Evolutionary conservation across 2,113 vertebrate genomes (phyloP).

Genomic region (Phyllostomus hastatus): DNA sequence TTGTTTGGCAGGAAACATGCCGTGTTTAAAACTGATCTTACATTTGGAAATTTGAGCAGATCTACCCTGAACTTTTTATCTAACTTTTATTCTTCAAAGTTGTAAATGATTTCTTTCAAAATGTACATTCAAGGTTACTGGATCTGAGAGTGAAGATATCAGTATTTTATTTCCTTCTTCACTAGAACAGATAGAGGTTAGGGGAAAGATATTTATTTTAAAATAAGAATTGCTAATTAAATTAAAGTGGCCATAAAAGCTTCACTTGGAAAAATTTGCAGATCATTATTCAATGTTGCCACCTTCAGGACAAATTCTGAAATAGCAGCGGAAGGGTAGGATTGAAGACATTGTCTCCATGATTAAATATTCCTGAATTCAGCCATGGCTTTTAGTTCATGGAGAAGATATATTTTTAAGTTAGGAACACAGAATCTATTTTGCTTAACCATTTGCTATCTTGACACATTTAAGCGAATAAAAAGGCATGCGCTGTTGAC

Average conservation of each 20-base stretch:
- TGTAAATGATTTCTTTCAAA: conserved; percentile 66
- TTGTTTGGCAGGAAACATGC: conserved; percentile 35
- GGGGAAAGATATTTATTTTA: conserved; percentile 60
- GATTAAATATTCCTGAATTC: conserved; percentile 9
- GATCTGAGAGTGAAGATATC: not conserved
- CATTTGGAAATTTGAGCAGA: conserved; percentile 34
- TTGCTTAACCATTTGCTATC: not conserved
- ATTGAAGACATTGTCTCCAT: not conserved
- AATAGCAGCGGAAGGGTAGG: not conserved
- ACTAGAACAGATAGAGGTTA: conserved; percentile 59
- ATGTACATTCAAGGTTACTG: conserved; percentile 42
- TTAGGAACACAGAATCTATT: not conserved
- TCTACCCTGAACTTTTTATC: conserved; percentile 29
- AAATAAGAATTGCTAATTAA: conserved; percentile 79
- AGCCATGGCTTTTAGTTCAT: not conserved
- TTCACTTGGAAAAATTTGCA: conserved; percentile 17
- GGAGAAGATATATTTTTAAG: not conserved
- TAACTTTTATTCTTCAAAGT: conserved; percentile 68
- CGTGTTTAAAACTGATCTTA: conserved; percentile 53
- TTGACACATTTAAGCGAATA: not conserved
- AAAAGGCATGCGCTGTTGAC: not conserved
- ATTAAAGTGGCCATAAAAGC: not conserved
- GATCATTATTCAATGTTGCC: conserved; percentile 83
- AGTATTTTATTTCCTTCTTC: conserved; percentile 28
- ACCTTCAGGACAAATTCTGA: conserved; percentile 78